Evolutionary conservation across 2,113 vertebrate genomes (phyloP).

Genomic region (Psophia crepitans): DNA sequence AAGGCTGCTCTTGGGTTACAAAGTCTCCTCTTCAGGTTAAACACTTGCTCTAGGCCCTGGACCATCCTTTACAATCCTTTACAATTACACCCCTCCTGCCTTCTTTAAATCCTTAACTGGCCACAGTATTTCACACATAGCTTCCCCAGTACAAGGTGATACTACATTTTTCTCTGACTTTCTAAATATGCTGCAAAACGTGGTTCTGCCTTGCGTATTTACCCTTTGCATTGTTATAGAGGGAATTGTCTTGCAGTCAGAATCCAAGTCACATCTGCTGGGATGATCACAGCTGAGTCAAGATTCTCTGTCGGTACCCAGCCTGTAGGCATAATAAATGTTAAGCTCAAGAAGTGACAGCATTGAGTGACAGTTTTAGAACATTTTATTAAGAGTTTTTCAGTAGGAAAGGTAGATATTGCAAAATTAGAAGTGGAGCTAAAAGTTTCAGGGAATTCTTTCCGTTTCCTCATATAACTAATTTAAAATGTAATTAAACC

Average conservation of each 20-base stretch:
- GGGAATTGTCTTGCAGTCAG: background rate
- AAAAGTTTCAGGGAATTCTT: background rate
- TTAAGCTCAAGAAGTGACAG: background rate
- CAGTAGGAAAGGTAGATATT: background rate
- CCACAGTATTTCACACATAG: background rate
- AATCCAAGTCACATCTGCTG: background rate
- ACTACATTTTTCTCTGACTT: background rate
- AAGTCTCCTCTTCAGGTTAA: background rate
- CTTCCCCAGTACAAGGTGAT: no score
- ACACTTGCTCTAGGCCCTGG: background rate
- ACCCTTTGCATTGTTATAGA: fast-evolving
- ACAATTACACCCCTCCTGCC: background rate
- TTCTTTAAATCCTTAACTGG: background rate
- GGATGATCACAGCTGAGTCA: background rate
- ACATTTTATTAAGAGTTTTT: background rate
- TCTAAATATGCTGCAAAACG: fast-evolving
- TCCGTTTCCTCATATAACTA: background rate
- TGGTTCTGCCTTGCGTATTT: background rate
- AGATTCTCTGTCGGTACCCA: background rate
- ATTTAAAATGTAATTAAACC: background rate
- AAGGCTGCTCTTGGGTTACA: background rate
- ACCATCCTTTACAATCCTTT: background rate
- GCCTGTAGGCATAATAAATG: background rate
- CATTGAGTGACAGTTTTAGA: background rate
- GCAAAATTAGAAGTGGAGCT: background rate